phyloP scores from a whole-genome alignment of 37 sponge, comb jelly and placozoan genomes.

The Axinella damicornis region DNA sequence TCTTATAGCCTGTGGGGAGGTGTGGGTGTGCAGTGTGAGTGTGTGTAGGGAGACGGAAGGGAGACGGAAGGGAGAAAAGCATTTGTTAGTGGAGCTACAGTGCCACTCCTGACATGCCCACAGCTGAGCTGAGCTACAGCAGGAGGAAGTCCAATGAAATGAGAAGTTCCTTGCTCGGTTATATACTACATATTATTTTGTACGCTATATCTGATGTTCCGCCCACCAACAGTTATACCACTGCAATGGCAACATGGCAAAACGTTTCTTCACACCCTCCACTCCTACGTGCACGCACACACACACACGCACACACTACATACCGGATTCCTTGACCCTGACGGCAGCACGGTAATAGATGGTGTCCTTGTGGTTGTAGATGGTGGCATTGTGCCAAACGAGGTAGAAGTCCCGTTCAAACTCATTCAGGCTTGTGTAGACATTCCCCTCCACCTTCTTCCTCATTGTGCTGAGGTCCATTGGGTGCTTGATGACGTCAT shows the following conservation, averaged over 20 bases:
- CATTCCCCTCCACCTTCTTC: conserved; percentile 73
- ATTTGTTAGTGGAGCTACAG: too few species aligned
- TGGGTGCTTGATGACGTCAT: conserved; percentile 89
- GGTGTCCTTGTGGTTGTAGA: conserved; percentile 93
- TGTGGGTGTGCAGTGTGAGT: background rate
- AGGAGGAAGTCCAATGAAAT: too few species aligned
- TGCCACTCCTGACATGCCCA: too few species aligned
- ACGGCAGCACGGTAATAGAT: conserved; percentile 89
- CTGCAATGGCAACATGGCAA: too few species aligned
- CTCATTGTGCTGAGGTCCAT: conserved; percentile 96
- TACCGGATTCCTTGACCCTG: conserved; percentile 78
- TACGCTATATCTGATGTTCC: too few species aligned
- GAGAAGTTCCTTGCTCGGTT: too few species aligned
- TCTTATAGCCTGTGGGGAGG: conserved; percentile 32
- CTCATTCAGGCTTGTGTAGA: conserved; percentile 80
- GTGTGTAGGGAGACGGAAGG: background rate
- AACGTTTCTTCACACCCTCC: too few species aligned
- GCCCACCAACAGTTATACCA: too few species aligned
- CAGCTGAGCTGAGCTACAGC: too few species aligned
- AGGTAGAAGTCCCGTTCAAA: conserved; percentile 91
- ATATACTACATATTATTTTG: too few species aligned
- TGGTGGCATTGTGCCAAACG: conserved; percentile 91
- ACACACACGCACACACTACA: background rate
- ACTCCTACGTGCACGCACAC: background rate
- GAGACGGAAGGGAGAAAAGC: background rate